Conservation (phyloP, 1,140 invertebrate species). For the Brachionus plicatilis region DNA sequence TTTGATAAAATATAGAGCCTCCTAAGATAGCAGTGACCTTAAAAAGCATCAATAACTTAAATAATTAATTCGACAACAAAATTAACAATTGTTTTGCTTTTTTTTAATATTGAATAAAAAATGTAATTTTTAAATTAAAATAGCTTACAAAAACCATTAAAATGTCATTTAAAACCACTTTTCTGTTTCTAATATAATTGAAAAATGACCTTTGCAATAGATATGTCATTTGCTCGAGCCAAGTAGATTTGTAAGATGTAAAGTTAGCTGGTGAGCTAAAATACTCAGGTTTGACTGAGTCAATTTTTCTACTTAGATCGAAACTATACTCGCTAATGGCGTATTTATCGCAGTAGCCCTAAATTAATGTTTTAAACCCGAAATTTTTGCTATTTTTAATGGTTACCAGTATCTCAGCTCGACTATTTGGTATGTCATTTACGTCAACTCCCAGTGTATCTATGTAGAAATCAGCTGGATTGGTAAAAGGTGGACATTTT, state of each 20-base stretch:
- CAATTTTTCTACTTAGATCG: not conserved
- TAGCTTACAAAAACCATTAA: constrained; percentile 20
- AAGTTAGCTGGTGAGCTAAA: constrained; percentile 25
- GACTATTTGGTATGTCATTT: constrained; percentile 10
- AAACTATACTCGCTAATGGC: constrained; percentile 9
- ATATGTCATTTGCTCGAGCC: not conserved
- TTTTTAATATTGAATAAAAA: no score
- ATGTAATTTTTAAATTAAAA: no score
- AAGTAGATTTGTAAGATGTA: constrained; percentile 7
- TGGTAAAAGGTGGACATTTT: constrained; percentile 4
- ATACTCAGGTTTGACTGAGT: not conserved
- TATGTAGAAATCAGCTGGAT: constrained; percentile 40
- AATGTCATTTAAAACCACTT: constrained; percentile 18
- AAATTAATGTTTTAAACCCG: no score
- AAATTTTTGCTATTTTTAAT: no score
- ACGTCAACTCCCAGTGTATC: constrained; percentile 6
- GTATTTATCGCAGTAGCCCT: constrained; percentile 6
- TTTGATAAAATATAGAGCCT: constrained; percentile 14
- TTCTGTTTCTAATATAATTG: constrained; percentile 25
- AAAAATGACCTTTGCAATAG: constrained; percentile 13
- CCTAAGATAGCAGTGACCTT: constrained; percentile 22
- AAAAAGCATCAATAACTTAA: not conserved
- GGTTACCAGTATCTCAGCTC: not conserved
- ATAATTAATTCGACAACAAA: no score
- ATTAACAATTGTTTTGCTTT: no score